Percentiles rank a stretch among this genome's conserved stretches.
Conservation (phyloP, 1,140 invertebrate genomes). For the Uloborus diversus region DNA sequence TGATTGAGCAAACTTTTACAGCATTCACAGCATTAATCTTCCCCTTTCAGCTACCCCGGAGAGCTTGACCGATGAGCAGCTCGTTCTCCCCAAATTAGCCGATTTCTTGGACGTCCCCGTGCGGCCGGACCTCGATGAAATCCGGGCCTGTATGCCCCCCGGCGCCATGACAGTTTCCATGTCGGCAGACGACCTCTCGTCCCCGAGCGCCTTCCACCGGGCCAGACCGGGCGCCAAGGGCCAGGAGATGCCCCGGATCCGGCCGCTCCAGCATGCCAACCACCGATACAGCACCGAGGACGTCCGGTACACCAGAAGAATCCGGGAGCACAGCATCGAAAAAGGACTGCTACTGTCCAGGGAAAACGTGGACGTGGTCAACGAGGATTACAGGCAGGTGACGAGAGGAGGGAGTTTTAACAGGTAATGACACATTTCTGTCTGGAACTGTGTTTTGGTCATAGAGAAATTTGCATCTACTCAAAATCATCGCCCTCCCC, state of each 20-base stretch:
- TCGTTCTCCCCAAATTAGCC: conserved; percentile 29
- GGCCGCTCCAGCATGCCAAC: background rate
- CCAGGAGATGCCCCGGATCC: background rate
- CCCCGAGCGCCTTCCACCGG: background rate
- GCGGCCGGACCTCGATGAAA: conserved; percentile 16
- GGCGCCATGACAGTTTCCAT: conserved; percentile 48
- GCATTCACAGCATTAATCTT: too few relatives aligned
- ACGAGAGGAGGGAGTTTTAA: conserved; percentile 24
- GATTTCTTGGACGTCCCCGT: conserved; percentile 15
- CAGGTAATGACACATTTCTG: too few relatives aligned
- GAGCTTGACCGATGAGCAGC: conserved; percentile 30
- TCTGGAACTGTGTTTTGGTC: too few relatives aligned
- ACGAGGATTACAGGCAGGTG: background rate
- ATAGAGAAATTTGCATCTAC: too few relatives aligned
- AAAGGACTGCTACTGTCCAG: background rate
- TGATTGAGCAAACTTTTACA: too few relatives aligned
- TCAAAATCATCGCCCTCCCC: too few relatives aligned
- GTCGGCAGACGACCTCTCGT: conserved; percentile 36
- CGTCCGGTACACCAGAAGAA: background rate
- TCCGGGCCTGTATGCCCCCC: conserved; percentile 33
- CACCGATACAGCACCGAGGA: conserved; percentile 2
- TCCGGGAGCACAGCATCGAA: background rate
- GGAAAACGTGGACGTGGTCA: background rate
- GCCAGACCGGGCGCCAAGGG: background rate
- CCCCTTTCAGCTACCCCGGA: conserved; percentile 23